Evolutionary conservation across 2,797 vertebrate genomes (phyloP).

Genomic region (Acanthurus leucopareius): DNA sequence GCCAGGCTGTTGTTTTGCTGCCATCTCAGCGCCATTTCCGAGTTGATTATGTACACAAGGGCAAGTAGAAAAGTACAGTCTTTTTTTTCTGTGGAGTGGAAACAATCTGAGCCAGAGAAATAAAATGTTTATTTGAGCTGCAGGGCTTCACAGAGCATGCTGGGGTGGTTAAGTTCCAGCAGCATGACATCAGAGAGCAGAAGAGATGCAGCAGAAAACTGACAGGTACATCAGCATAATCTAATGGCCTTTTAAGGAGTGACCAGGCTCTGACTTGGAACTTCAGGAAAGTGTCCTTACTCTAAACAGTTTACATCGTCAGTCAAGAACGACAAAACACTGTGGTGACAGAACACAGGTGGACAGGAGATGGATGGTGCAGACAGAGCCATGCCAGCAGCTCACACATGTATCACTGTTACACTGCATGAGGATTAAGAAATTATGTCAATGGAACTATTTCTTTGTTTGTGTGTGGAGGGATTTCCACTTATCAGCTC

Average conservation of each 20-base stretch:
- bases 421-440: background rate
- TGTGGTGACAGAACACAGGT: slow-evolving; percentile 64
- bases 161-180: slow-evolving; percentile 35
- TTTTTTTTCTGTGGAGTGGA: background rate
- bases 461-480: slow-evolving; percentile 1
- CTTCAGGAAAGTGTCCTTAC: slow-evolving; percentile 67
- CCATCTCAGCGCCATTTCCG: background rate
- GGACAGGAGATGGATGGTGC: slow-evolving; percentile 38
- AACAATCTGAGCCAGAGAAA: background rate
- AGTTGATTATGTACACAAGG: slow-evolving; percentile 11
- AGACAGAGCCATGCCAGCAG: background rate
- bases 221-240: slow-evolving; percentile 69
- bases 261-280: slow-evolving; percentile 53
- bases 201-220: slow-evolving; percentile 49
- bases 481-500: background rate
- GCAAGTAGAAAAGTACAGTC: background rate
- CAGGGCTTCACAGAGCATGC: background rate
- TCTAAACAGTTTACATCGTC: slow-evolving; percentile 84
- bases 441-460: background rate
- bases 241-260: slow-evolving; percentile 85
- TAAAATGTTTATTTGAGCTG: background rate
- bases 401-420: too few species aligned
- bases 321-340: slow-evolving; percentile 63
- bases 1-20: slow-evolving; percentile 18
- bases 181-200: slow-evolving; percentile 57